Evolutionary conservation across 2,113 vertebrate species (phyloP), one percentile per base, ranked within the genome.

Genomic region (Crotalus viridis): DNA sequence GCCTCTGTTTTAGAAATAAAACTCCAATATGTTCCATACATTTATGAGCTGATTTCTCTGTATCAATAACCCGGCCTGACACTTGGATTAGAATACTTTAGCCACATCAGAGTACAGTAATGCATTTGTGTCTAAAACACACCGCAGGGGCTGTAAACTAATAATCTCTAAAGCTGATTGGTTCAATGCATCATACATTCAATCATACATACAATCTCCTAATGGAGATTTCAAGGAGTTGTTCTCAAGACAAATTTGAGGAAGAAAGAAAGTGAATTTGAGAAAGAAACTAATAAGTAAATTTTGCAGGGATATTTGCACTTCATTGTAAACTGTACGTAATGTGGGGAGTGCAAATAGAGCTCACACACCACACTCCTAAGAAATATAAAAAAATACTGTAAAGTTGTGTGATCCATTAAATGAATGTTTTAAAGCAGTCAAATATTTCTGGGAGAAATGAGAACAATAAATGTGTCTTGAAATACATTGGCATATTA

Each of bases 401-500:
- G 88, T 2, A 91, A 94, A 0, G 2, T 91, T n/a, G 81, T 64
- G 19, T 85, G 61, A 74, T n/a, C 93, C 93, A 55, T 86, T 85
- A 89, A 90, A 94, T 6, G 1, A 94, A 48, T 92, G 91, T 92
- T 94, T 93, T 46, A 93, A 92, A 56, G 86, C 94, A 93, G 54
- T 19, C 39, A 85, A 91, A 87, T 87, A 89, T 87, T n/a, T 85
- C 57, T 95, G 88, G 55, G 91, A 89, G 93, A 81, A 64, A 69
- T 4, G 61, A 94, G 90, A 92, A 91, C 90, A 90, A 91, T 0
- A 92, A 90, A 91, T 74, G 86, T 87, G 85, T 48, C 93, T 91
- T 92, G 93, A 92, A 90, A 74, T 1, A 87, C 94, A 89, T 57
- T 89, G 93, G 89, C 91, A 91, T 92, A 93, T 94, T 93, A 93